Evolutionary conservation across 2,797 vertebrate genomes (phyloP).

Genomic region (Amblyraja radiata): DNA sequence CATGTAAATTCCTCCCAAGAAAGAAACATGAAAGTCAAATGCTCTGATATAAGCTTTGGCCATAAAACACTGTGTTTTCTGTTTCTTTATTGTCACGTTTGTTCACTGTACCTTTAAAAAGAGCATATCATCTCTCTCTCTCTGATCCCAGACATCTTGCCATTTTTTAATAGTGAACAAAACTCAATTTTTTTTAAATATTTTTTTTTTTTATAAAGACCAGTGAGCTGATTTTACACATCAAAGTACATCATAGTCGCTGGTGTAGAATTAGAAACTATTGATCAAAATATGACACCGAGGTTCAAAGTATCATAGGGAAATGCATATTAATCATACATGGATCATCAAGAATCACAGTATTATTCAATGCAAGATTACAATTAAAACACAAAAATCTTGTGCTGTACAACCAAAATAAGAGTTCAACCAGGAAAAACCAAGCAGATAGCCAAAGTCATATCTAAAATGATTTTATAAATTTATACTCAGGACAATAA

Average conservation of each 20-base stretch:
- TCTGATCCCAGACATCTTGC: not conserved
- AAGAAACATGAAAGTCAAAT: too few relatives aligned
- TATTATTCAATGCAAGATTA: not conserved
- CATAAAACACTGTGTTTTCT: too few relatives aligned
- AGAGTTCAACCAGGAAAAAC: too few relatives aligned
- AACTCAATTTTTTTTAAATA: too few relatives aligned
- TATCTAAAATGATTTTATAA: too few relatives aligned
- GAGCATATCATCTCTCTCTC: not conserved
- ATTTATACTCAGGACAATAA: too few relatives aligned
- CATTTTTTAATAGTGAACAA: not conserved
- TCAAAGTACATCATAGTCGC: not conserved
- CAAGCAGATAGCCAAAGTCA: too few relatives aligned
- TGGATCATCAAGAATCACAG: not conserved
- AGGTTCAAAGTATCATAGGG: not conserved
- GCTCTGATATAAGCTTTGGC: too few relatives aligned
- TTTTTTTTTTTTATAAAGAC: not conserved
- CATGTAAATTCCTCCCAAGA: not conserved
- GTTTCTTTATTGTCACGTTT: too few relatives aligned
- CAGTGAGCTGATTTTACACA: not conserved
- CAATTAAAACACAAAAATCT: too few relatives aligned
- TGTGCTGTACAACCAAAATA: too few relatives aligned
- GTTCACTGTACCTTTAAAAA: not conserved
- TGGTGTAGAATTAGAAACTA: not conserved
- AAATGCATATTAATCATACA: not conserved
- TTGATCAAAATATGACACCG: not conserved